Base-by-base conservation (phyloP, 2,797 vertebrate species). In the Lophius americanus region DNA sequence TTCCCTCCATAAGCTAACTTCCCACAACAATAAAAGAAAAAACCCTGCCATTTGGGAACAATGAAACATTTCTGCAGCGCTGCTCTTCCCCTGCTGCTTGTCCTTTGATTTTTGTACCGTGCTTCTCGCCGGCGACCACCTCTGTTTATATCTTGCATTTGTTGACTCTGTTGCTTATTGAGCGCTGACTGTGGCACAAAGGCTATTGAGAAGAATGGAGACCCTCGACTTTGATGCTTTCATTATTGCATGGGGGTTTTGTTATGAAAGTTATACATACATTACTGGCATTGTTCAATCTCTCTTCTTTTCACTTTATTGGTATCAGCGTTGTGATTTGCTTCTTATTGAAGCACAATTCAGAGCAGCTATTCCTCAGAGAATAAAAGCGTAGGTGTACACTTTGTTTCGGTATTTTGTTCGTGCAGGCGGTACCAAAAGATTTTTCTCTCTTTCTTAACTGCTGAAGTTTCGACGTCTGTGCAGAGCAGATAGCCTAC, bases 101-200 rank as follows among this genome's bases (percentile, higher is more conserved):
- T 90, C 83, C 80, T 86, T 90, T 91, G 88, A 84, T 90, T 90
- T 79, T 90, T 71, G 81, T 83, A 75, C 79, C 68, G 73, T 53
- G 69, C 84, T 84, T 80, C 73, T 64, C 66, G 79, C 64, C 38
- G 38, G 70, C 59, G 60, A 86, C 60, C 54, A 75, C 79, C 79
- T 85, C 85, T 88, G 85, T 91, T 90, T 89, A 88, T 88, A 86
- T 74, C 87, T 81, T 10, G 12, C 74, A 75, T 91, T 88, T 91
- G 90, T 91, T 89, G 91, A 90, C 88, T 91, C 81, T 81, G 88
- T 85, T 85, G 85, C 86, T 92, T 91, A 91, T 91, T 91, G 90
- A 90, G 82, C 79, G 71, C 79, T 58, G 82, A 77, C 84, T 74
- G 80, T 69, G 79, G 76, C 81, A 87, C 85, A 88, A 82, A 85